Percentiles rank a stretch among this genome's conserved stretches.
phyloP scores from a whole-genome alignment of 2,888 invertebrate genomes.

The Strigamia transsilvanica region DNA sequence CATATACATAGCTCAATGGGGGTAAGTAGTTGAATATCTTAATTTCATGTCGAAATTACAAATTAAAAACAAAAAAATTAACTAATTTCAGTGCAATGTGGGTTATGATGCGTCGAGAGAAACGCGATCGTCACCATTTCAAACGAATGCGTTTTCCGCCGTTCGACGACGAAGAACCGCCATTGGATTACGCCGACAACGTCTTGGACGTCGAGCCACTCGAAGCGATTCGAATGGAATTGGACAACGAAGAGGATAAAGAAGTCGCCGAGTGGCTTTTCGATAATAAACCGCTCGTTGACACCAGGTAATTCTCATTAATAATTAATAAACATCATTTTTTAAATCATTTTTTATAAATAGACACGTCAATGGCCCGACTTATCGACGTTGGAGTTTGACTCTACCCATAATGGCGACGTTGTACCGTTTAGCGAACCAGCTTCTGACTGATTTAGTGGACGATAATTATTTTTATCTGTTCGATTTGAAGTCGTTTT shows the following conservation, averaged over 20 bases:
- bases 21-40: constrained; percentile 68
- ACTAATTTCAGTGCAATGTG: constrained; percentile 88
- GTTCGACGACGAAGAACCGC: constrained; percentile 99
- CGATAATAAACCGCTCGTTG: constrained; percentile 94
- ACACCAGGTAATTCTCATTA: constrained; percentile 75
- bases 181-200: constrained; percentile 98
- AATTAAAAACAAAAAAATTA: too few species aligned
- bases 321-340: too few species aligned
- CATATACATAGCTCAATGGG: constrained; percentile 99
- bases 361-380: constrained; percentile 92
- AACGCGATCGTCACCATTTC: constrained; percentile 97
- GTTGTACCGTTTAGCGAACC: constrained; percentile 95
- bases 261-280: constrained; percentile 97
- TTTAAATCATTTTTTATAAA: constrained; percentile 54
- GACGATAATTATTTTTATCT: constrained; percentile 99
- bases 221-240: constrained; percentile 98
- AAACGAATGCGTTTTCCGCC: constrained; percentile 99
- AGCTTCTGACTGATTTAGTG: constrained; percentile 94
- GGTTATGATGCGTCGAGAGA: constrained; percentile 99
- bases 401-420: constrained; percentile 97
- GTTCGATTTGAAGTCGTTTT: constrained; percentile 99
- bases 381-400: constrained; percentile 96
- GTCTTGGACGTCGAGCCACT: constrained; percentile 98
- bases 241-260: constrained; percentile 93
- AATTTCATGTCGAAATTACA: neutral